These are phyloP conservation scores for Cistogaster globosa DNA, from an alignment of 2,888 invertebrate species.

Conservation along the genomic window DNA sequence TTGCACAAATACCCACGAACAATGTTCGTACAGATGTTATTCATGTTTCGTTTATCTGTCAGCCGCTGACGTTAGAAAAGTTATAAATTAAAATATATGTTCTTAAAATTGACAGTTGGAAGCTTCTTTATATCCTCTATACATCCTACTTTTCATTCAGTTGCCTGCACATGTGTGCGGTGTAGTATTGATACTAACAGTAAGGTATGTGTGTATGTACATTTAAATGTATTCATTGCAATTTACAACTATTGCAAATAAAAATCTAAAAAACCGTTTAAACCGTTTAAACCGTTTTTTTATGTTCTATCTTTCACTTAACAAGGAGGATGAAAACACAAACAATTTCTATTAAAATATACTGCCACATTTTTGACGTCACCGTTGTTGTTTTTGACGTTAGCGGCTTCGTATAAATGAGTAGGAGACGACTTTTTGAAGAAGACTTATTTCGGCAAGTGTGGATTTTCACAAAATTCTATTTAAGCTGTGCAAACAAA, in stretches of 20 bases:
- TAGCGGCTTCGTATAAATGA: slow-evolving; percentile 42
- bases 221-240: neutral
- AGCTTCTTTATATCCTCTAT: slow-evolving; percentile 63
- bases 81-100: slow-evolving; percentile 73
- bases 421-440: slow-evolving; percentile 62
- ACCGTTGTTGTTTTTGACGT: slow-evolving; percentile 19
- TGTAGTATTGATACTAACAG: neutral
- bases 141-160: slow-evolving; percentile 58
- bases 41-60: slow-evolving; percentile 26
- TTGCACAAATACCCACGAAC: slow-evolving; percentile 18
- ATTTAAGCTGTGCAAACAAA: slow-evolving; percentile 71
- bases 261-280: no score
- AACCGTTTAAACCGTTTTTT: slow-evolving; percentile 14
- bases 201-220: neutral
- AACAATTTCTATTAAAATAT: slow-evolving; percentile 22
- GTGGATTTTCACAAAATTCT: slow-evolving; percentile 73
- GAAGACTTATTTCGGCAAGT: slow-evolving; percentile 70
- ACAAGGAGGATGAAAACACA: slow-evolving; percentile 3
- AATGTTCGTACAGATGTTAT: slow-evolving; percentile 35
- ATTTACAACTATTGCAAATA: no score
- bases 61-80: slow-evolving; percentile 63
- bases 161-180: slow-evolving; percentile 14
- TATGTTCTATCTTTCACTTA: neutral
- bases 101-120: slow-evolving; percentile 69
- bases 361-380: slow-evolving; percentile 33